A percentile compares a stretch with the other conserved stretches of the same genome.
phyloP scores from a whole-genome alignment of 2,888 invertebrate species.

The Iphiclides podalirius region DNA sequence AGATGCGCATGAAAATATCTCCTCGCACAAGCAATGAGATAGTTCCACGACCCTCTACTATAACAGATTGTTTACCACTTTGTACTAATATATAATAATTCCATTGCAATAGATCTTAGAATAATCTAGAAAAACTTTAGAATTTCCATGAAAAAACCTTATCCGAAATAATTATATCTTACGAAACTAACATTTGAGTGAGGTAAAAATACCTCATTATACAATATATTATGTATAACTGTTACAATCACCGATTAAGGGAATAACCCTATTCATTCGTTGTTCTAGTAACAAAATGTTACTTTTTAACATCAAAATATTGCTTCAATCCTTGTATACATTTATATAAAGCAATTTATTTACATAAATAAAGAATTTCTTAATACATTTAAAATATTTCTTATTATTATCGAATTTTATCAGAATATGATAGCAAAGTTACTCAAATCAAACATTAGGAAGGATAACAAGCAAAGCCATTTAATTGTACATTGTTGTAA shows the following conservation, averaged over 20 bases:
- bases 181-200: slow-evolving; percentile 50
- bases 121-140: slow-evolving; percentile 47
- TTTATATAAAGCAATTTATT: slow-evolving; percentile 17
- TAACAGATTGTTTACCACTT: slow-evolving; percentile 46
- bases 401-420: neutral
- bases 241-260: slow-evolving; percentile 28
- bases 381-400: slow-evolving; percentile 4
- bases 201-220: slow-evolving; percentile 43
- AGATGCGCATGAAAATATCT: neutral
- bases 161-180: slow-evolving; percentile 39
- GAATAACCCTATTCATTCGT: slow-evolving; percentile 43
- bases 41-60: neutral
- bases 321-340: slow-evolving; percentile 9
- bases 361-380: slow-evolving; percentile 17
- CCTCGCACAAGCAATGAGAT: neutral
- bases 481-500: neutral
- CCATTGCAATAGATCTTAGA: slow-evolving; percentile 49
- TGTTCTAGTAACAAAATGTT: slow-evolving; percentile 4
- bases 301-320: slow-evolving; percentile 1
- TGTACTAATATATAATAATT: slow-evolving; percentile 76
- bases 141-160: slow-evolving; percentile 58
- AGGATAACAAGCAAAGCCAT: neutral
- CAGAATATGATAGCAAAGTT: neutral
- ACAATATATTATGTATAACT: slow-evolving; percentile 29
- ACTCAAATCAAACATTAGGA: neutral